These are phyloP conservation scores for Callithrix jacchus DNA, from an alignment of 2,113 vertebrate genomes.

Conservation along the genomic window DNA sequence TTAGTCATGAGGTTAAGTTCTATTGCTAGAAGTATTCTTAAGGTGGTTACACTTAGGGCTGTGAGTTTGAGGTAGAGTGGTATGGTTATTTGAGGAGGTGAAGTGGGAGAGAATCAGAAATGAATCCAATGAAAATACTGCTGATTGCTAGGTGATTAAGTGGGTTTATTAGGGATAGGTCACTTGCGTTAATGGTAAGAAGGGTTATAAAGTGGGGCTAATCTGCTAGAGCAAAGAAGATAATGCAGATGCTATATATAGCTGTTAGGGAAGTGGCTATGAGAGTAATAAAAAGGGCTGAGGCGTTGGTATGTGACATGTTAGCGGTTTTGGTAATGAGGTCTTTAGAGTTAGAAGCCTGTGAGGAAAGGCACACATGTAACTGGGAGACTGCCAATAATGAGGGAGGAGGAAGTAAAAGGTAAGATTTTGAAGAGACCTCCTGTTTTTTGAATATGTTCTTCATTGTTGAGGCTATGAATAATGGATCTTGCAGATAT, in stretches of 20 bases:
- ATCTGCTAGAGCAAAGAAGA: not conserved
- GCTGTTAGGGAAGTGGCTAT: too few relatives aligned
- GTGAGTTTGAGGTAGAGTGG: accelerated
- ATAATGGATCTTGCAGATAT: not conserved
- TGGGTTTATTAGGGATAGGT: accelerated
- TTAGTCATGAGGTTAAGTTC: not conserved
- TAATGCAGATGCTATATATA: not conserved
- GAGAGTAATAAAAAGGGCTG: not conserved
- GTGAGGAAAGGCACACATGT: too few relatives aligned
- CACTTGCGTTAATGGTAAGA: not conserved
- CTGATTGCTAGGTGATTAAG: not conserved
- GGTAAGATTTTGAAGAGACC: not conserved
- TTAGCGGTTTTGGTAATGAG: not conserved
- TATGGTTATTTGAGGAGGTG: not conserved
- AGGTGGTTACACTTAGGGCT: too few relatives aligned
- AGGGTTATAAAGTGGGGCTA: not conserved
- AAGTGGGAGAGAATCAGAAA: not conserved
- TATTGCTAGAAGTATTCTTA: not conserved
- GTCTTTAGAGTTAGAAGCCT: too few relatives aligned
- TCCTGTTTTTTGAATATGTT: not conserved
- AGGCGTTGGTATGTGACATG: not conserved
- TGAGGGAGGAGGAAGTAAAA: not conserved
- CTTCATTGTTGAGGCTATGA: not conserved
- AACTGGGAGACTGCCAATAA: too few relatives aligned
- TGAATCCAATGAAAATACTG: not conserved